A percentile compares a stretch with the other conserved stretches of the same genome.
phyloP scores from a whole-genome alignment of 2,888 invertebrate genomes.

The Mythimna ferrago region DNA sequence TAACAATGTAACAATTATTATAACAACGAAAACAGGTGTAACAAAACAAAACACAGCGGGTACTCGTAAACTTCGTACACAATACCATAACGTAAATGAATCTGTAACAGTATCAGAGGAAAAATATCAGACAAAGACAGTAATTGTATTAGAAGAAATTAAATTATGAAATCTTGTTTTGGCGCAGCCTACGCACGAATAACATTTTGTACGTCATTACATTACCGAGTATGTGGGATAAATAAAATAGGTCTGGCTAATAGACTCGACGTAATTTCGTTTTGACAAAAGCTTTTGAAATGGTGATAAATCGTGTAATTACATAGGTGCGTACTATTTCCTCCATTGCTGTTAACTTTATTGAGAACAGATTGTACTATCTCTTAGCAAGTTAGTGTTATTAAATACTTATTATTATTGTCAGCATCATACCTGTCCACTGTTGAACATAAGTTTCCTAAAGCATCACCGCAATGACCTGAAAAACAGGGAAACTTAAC shows the following conservation, averaged over 20 bases:
- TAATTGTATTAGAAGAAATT: conserved; percentile 41
- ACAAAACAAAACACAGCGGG: background rate
- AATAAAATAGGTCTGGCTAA: conserved; percentile 43
- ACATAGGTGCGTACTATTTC: background rate
- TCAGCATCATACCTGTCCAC: background rate
- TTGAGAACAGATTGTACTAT: background rate
- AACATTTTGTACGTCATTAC: conserved; percentile 36
- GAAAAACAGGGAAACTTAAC: no score
- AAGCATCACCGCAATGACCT: background rate
- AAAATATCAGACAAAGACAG: conserved; percentile 30
- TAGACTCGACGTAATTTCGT: conserved; percentile 47
- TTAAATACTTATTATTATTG: background rate
- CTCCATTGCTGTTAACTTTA: background rate
- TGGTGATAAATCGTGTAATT: conserved; percentile 15
- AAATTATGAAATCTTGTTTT: conserved; percentile 58
- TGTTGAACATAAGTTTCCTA: no score
- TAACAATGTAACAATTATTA: background rate
- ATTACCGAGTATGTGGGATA: conserved; percentile 36
- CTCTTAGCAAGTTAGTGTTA: background rate
- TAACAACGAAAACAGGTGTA: background rate
- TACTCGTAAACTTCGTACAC: conserved; percentile 1
- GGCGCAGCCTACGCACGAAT: conserved; percentile 31
- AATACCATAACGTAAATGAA: conserved; percentile 21
- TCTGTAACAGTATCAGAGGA: conserved; percentile 16
- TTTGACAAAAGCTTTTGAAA: conserved; percentile 46